These are phyloP conservation scores for Tipula helvola DNA, from an alignment of 2,888 invertebrate species.

Conservation along the genomic window DNA sequence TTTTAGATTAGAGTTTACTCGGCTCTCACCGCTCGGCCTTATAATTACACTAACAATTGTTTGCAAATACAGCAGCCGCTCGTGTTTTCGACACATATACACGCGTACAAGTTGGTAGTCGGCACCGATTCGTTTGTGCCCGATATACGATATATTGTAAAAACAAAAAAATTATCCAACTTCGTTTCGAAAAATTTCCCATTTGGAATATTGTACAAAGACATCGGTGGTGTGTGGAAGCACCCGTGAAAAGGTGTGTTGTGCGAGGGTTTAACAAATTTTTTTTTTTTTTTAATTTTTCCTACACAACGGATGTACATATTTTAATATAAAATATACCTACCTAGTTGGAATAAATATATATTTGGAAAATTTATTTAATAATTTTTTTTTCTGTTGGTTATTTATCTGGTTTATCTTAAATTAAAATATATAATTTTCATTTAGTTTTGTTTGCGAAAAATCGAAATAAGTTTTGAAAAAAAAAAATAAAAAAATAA, in stretches of 20 bases:
- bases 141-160: not conserved
- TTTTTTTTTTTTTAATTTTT: constrained; percentile 12
- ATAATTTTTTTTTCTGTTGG: not conserved
- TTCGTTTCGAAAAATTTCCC: constrained; percentile 6
- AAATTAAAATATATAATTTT: not conserved
- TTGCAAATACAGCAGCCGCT: not conserved
- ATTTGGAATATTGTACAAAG: constrained; percentile 10
- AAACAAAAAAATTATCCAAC: not conserved
- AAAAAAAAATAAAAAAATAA: not conserved
- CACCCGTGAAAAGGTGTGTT: constrained; percentile 20
- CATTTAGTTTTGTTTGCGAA: not conserved
- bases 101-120: not conserved
- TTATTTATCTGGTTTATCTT: not conserved
- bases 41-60: not conserved
- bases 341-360: not conserved
- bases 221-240: constrained; percentile 13
- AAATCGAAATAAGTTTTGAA: not conserved
- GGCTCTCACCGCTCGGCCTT: not conserved
- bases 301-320: constrained; percentile 18
- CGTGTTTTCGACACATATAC: not conserved
- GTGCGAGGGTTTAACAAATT: constrained; percentile 18
- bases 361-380: not conserved
- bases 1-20: not conserved
- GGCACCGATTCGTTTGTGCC: not conserved
- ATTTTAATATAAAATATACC: not conserved